Base-by-base conservation (phyloP, 2,113 vertebrate genomes). In the Ondatra zibethicus region DNA sequence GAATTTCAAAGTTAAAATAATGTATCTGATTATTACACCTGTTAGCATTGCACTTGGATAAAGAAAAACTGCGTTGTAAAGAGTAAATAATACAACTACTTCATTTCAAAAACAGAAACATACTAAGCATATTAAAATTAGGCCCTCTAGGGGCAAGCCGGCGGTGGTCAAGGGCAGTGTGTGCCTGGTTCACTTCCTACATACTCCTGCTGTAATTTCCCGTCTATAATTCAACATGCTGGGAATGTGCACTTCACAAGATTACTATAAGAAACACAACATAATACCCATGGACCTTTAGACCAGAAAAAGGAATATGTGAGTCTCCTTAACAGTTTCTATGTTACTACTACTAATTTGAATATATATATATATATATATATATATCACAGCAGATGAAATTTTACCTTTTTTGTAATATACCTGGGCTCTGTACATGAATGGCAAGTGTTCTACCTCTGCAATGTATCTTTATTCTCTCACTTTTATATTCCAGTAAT, bases 1-100 rank as follows among this genome's bases (percentile, higher is more conserved):
- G 21, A 88, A 95, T 50, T 72, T 90, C 66, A 58, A 58, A 93
- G 63, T 88, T 80, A 90, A 90, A 92, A 12, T 4, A 95, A 72
- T 75, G 3, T 7, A 58, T 76, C 3, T 88, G 13, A 14, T 84
- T 84, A 72, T 16, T 19, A 58, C 45, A 45, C 33, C 16, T 2
- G 45, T 92, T 94, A 39, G 4, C 42, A 68, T 7, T 81, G 14
- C 8, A 58, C 3, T 39, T 63, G 31, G 96, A 39, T 29, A 90
- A 95, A 90, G 16, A 63, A 91, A 75, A 4, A 4, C 9, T 70
- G 50, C 4, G 27, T 95, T 17, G 6, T 58, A 58, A 58, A 58
- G 19, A 80, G 21, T 47, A 94, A 93, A 52, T 78, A 61, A 94
- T 27, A 55, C 91, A 68, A 39, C 39, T 72, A 88, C 94, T 75